phyloP scores from a whole-genome alignment of 2,113 vertebrate species.

The Chauna torquata region DNA sequence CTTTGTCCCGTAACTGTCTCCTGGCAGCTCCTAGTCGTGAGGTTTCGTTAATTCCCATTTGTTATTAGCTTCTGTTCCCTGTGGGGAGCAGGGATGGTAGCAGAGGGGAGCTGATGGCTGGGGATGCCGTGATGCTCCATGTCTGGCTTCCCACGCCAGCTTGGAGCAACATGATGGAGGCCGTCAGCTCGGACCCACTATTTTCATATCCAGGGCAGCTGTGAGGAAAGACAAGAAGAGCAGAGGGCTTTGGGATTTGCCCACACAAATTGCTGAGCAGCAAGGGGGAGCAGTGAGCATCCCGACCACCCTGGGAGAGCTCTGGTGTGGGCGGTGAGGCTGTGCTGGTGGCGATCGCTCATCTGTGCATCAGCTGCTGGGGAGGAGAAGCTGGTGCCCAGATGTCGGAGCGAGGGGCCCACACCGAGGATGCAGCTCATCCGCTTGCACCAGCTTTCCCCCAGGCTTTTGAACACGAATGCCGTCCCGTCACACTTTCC shows the following conservation, averaged over 20 bases:
- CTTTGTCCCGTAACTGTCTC: not conserved
- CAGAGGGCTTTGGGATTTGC: not conserved
- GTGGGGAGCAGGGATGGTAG: not conserved
- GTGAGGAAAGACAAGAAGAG: not conserved
- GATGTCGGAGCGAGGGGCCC: not conserved
- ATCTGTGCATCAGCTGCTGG: not conserved
- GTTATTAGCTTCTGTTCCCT: not conserved
- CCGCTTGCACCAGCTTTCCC: accelerated
- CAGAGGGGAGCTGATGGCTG: not conserved
- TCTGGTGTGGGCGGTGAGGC: not conserved
- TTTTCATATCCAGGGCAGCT: not conserved
- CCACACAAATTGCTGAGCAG: not conserved
- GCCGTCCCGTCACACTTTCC: not conserved
- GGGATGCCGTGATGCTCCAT: not conserved
- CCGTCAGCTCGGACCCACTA: not conserved
- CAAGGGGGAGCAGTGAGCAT: too few relatives aligned
- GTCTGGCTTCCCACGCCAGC: not conserved
- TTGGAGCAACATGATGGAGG: not conserved
- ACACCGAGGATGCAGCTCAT: not conserved
- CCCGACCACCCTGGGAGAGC: not conserved
- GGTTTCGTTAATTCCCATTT: not conserved
- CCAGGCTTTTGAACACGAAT: not conserved
- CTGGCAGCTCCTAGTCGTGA: not conserved
- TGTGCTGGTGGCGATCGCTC: not conserved
- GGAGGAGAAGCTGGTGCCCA: not conserved